Conservation (phyloP, 1,140 invertebrate genomes). For the Dolichoris vasculosae region DNA sequence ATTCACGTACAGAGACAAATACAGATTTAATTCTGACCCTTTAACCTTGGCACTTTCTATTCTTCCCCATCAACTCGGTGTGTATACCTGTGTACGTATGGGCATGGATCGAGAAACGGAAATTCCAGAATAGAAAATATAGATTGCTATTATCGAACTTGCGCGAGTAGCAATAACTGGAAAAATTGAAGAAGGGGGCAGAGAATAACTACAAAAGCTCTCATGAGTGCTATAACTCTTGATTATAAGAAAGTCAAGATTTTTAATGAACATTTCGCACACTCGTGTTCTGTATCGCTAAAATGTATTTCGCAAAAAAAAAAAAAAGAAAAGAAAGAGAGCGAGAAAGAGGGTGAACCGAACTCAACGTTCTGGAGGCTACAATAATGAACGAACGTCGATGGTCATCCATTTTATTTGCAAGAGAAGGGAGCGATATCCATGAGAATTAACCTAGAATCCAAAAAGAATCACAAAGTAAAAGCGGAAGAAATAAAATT, state of each 20-base stretch:
- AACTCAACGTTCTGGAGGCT: neutral
- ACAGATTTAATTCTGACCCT: neutral
- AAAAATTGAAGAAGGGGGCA: neutral
- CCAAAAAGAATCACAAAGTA: neutral
- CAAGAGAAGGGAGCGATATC: neutral
- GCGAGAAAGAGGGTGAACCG: neutral
- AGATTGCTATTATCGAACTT: neutral
- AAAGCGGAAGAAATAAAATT: neutral
- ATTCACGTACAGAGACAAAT: no score
- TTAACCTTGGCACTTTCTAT: neutral
- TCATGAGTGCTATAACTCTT: neutral
- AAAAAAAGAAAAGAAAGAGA: neutral
- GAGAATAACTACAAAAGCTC: neutral
- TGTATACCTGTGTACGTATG: no score
- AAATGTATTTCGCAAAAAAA: neutral
- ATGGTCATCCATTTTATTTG: neutral
- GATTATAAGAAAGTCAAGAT: neutral
- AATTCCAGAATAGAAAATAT: neutral
- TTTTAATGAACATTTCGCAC: neutral
- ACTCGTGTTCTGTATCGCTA: neutral
- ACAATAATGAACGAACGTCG: neutral
- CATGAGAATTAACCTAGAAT: slow-evolving; percentile 20
- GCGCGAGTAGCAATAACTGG: neutral
- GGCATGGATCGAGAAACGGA: neutral
- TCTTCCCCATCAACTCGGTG: neutral